A percentile compares a stretch with the other conserved stretches of the same genome.
Conservation (phyloP, 2,797 vertebrate species). For the Lepilemur ruficaudatus region DNA sequence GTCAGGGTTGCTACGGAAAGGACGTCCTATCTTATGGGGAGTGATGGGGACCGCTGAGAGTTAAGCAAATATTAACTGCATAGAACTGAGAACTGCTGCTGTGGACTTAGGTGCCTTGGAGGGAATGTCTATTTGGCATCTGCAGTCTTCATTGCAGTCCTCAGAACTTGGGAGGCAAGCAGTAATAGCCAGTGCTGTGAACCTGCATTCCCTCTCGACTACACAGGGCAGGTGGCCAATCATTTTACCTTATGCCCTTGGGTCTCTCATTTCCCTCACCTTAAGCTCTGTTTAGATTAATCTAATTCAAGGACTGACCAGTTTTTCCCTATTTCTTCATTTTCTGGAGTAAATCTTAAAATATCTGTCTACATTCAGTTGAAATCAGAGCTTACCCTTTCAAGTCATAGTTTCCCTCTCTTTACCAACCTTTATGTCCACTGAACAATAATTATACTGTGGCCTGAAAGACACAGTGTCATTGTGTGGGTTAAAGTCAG, state of each 20-base stretch:
- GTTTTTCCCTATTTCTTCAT: background rate
- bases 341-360: conserved; percentile 27
- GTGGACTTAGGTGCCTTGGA: background rate
- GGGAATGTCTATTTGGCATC: background rate
- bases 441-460: conserved; percentile 47
- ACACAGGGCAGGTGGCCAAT: background rate
- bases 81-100: background rate
- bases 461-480: conserved; percentile 39
- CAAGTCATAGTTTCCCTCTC: conserved; percentile 1
- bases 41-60: background rate
- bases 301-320: background rate
- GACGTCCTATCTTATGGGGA: background rate
- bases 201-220: background rate
- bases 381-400: background rate
- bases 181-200: background rate
- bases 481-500: conserved; percentile 48
- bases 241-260: background rate
- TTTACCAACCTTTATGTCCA: conserved; percentile 28
- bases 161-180: background rate
- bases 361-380: background rate
- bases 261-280: background rate
- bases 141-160: background rate
- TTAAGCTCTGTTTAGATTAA: background rate
- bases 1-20: background rate
- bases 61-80: background rate